Evolutionary conservation across 2,888 invertebrate genomes (phyloP).

Genomic region (Lydus trimaculatus): DNA sequence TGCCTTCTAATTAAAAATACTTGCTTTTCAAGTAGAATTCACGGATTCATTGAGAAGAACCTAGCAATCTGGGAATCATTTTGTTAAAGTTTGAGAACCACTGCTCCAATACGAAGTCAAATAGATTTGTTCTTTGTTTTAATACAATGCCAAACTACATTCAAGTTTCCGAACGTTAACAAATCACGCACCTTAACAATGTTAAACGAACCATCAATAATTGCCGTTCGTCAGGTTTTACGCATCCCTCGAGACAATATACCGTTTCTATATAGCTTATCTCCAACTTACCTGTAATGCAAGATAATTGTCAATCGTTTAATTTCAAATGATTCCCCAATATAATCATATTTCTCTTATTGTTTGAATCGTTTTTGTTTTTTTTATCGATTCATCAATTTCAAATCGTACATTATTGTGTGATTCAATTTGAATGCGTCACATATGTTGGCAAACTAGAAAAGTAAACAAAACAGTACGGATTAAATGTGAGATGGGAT

Average conservation of each 20-base stretch:
- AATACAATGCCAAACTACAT: neutral
- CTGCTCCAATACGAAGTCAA: neutral
- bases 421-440: neutral
- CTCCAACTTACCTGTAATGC: neutral
- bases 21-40: no score
- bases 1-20: no score
- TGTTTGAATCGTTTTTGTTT: no score
- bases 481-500: neutral
- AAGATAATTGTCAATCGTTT: neutral
- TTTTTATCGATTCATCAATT: no score
- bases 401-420: neutral
- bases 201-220: constrained; percentile 2
- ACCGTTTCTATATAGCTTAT: neutral
- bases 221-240: neutral
- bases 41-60: no score
- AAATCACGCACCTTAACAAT: neutral
- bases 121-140: neutral
- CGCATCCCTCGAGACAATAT: neutral
- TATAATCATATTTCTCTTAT: no score
- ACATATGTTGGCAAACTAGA: neutral
- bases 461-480: neutral
- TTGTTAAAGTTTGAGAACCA: no score
- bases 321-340: no score
- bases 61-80: no score
- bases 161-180: neutral